Percentiles rank a stretch among this genome's conserved stretches.
Evolutionary conservation across 2,888 invertebrate species (phyloP).

Genomic region (Volucella inanis): DNA sequence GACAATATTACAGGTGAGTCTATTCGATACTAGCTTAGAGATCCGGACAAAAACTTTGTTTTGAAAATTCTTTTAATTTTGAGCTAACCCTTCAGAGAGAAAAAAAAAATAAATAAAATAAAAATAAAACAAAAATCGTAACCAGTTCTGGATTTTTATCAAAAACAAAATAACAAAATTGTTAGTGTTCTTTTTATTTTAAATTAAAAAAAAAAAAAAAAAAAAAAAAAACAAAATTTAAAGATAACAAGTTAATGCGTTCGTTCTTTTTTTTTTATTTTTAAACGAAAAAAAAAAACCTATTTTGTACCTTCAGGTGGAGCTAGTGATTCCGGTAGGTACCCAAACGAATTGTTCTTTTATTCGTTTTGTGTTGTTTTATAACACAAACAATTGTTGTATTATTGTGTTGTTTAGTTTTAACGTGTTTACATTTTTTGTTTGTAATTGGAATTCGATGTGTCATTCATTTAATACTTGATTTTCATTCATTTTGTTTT

Average conservation of each 20-base stretch:
- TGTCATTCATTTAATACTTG: slow-evolving; percentile 44
- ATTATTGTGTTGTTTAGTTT: slow-evolving; percentile 46
- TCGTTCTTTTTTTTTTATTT: slow-evolving; percentile 42
- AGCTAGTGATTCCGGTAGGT: slow-evolving; percentile 85
- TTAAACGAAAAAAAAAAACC: slow-evolving; percentile 28
- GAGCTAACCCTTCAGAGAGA: slow-evolving; percentile 65
- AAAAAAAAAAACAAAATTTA: slow-evolving; percentile 37
- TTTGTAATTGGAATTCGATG: slow-evolving; percentile 68
- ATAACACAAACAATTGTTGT: slow-evolving; percentile 44
- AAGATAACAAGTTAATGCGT: slow-evolving; percentile 57
- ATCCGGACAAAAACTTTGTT: slow-evolving; percentile 52
- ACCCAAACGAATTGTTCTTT: slow-evolving; percentile 74
- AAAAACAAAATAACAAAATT: slow-evolving; percentile 51
- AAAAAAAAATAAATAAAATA: slow-evolving; percentile 36
- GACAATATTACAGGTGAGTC: slow-evolving; percentile 91
- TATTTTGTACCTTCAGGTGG: slow-evolving; percentile 80
- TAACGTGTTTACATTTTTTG: slow-evolving; percentile 26
- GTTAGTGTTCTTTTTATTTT: slow-evolving; percentile 56
- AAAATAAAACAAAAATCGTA: slow-evolving; percentile 32
- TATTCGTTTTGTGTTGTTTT: slow-evolving; percentile 52
- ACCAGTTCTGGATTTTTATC: slow-evolving; percentile 73
- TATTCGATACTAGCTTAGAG: slow-evolving; percentile 36
- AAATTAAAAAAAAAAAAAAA: slow-evolving; percentile 10
- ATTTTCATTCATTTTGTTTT: slow-evolving; percentile 50
- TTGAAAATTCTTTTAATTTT: slow-evolving; percentile 67